A percentile compares a stretch with the other conserved stretches of the same genome.
phyloP scores from a whole-genome alignment of 1,140 invertebrate species.

The Mactra quadrangularis region DNA sequence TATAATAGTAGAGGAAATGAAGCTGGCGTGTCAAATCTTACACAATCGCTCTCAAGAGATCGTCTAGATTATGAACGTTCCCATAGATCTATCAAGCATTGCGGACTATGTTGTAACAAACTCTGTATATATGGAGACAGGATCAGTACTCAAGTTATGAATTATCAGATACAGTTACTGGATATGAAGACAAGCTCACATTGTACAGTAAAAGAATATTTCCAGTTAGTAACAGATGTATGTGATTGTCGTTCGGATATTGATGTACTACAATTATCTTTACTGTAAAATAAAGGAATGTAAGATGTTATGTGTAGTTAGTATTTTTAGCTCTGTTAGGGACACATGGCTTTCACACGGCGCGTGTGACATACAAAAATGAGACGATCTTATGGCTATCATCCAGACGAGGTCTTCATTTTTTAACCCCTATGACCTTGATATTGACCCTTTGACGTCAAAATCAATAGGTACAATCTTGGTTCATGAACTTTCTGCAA shows the following conservation, averaged over 20 bases:
- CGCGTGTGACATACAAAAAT: too few relatives aligned
- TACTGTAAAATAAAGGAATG: background rate
- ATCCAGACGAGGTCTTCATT: too few relatives aligned
- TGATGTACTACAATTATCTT: conserved; percentile 17
- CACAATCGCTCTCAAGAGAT: background rate
- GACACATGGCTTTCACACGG: too few relatives aligned
- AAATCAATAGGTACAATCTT: too few relatives aligned
- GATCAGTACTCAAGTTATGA: background rate
- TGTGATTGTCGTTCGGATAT: background rate
- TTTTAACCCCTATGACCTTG: too few relatives aligned
- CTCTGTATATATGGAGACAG: background rate
- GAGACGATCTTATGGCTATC: too few relatives aligned
- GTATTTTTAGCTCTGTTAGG: too few relatives aligned
- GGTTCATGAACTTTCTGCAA: too few relatives aligned
- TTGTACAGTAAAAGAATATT: conserved; percentile 1
- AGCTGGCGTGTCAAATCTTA: background rate
- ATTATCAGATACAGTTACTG: background rate
- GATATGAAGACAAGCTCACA: background rate
- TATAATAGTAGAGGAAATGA: background rate
- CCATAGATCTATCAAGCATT: background rate
- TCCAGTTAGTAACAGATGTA: background rate
- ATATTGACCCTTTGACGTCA: too few relatives aligned
- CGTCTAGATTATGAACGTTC: background rate
- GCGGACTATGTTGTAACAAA: background rate
- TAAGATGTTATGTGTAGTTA: too few relatives aligned